phyloP scores from a whole-genome alignment of 2,113 vertebrate species.

The zebrafish (Danio rerio) region GRCz12tu NC_133176.1:24931001-24931500 shows the following conservation, averaged over 20 bases:
- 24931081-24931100: conserved; percentile 98
- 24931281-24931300: conserved; percentile 90
- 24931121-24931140: not conserved
- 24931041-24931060: conserved; percentile 97
- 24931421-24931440: conserved; percentile 98
- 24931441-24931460: conserved; percentile 99
- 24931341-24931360: not conserved
- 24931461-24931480: conserved; percentile 99
- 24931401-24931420: conserved; percentile 97
- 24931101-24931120: not conserved
- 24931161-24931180: not conserved
- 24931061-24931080: conserved; percentile 96
- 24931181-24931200: not conserved
- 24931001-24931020: conserved; percentile 97
- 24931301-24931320: not conserved
- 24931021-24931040: conserved; percentile 99
- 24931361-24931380: conserved; percentile 72
- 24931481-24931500: conserved; percentile 99
- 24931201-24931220: conserved; percentile 95
- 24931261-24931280: conserved; percentile 98
- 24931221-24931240: conserved; percentile 95
- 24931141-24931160: not conserved
- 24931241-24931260: conserved; percentile 96
- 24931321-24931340: not conserved
- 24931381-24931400: conserved; percentile 99